Evolutionary conservation across 2,113 vertebrate species (phyloP).

Genomic region (Himantopus leucocephalus): DNA sequence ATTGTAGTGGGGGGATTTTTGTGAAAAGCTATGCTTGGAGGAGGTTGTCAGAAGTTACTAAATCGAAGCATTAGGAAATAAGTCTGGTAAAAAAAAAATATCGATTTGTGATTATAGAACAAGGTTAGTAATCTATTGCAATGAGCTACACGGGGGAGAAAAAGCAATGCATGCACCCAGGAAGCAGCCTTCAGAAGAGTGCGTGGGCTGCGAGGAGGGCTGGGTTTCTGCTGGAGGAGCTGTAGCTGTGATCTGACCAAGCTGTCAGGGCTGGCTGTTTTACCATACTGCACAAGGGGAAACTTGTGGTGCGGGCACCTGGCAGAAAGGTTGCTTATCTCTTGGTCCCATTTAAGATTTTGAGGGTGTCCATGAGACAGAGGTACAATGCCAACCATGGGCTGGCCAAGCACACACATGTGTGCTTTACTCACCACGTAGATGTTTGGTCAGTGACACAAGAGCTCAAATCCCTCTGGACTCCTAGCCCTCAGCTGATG

Average conservation of each 20-base stretch:
- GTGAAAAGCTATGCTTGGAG: not conserved
- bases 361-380: not conserved
- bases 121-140: not conserved
- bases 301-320: not conserved
- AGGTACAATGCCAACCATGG: not conserved
- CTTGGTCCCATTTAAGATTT: not conserved
- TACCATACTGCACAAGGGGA: not conserved
- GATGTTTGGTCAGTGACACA: not conserved
- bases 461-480: rapidly evolving
- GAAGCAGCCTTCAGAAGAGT: not conserved
- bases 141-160: not conserved
- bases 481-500: not conserved
- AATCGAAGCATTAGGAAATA: not conserved
- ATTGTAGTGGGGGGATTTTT: not conserved
- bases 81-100: not conserved
- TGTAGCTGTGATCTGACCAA: rapidly evolving
- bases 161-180: not conserved
- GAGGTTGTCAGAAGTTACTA: not conserved
- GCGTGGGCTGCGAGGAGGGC: rapidly evolving
- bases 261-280: not conserved
- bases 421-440: not conserved
- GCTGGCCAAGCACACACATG: not conserved
- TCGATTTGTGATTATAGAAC: not conserved
- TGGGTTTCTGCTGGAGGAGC: not conserved
- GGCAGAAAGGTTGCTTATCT: not conserved